A percentile compares a stretch with the other conserved stretches of the same genome.
These are phyloP conservation scores for Ips typographus DNA, from an alignment of 1,140 invertebrate species.

Conservation along the genomic window DNA sequence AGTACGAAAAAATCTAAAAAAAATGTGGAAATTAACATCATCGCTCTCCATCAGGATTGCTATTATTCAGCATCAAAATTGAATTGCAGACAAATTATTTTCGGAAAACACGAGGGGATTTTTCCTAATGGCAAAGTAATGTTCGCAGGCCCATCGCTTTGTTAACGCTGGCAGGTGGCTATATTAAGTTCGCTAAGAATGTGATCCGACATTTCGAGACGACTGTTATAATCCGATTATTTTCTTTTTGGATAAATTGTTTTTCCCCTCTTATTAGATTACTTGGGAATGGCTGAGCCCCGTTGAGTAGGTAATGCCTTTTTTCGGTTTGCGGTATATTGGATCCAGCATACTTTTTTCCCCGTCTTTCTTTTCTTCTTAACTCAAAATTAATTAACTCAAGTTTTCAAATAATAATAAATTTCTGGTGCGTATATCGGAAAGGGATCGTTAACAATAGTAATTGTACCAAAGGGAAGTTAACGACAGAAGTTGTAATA, in stretches of 20 bases:
- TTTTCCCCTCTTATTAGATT: constrained; percentile 27
- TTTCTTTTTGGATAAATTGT: constrained; percentile 27
- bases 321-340: constrained; percentile 10
- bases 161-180: constrained; percentile 28
- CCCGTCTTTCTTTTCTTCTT: neutral
- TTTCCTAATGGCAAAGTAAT: constrained; percentile 29
- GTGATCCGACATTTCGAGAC: constrained; percentile 26
- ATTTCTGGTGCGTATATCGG: neutral
- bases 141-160: constrained; percentile 21
- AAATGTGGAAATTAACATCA: neutral
- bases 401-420: constrained; percentile 1
- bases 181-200: constrained; percentile 20
- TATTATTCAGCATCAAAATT: neutral
- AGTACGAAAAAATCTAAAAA: no score
- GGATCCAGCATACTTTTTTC: neutral
- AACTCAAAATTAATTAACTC: neutral
- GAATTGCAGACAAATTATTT: constrained; percentile 22
- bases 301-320: constrained; percentile 1
- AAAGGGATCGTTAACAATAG: constrained; percentile 3
- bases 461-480: constrained; percentile 8
- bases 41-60: no score
- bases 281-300: neutral
- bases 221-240: constrained; percentile 32
- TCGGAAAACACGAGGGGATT: constrained; percentile 16
- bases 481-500: constrained; percentile 5